A percentile compares a stretch with the other conserved stretches of the same genome.
Conservation (phyloP, 2,888 invertebrate genomes). For the Heterodera filipjevi region DNA sequence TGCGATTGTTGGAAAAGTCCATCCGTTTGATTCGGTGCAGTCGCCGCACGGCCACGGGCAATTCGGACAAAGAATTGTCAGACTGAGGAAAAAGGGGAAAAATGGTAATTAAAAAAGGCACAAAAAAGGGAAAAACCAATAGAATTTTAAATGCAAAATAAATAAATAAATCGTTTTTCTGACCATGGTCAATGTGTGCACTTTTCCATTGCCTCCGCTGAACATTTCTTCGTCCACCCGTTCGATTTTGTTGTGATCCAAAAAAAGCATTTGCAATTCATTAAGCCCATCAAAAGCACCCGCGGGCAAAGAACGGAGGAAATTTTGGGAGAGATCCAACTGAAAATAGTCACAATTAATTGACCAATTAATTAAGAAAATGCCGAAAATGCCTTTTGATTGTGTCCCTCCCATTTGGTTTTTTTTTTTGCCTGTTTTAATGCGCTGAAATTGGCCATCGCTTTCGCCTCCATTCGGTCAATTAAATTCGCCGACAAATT, state of each 20-base stretch:
- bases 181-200: constrained; percentile 24
- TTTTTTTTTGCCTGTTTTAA: background rate
- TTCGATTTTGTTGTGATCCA: constrained; percentile 52
- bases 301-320: constrained; percentile 42
- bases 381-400: background rate
- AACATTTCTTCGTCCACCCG: constrained; percentile 47
- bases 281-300: constrained; percentile 46
- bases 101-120: background rate
- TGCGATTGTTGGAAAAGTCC: constrained; percentile 52
- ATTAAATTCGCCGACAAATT: background rate
- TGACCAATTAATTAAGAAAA: background rate
- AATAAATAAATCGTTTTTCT: background rate
- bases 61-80: constrained; percentile 50
- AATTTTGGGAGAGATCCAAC: constrained; percentile 58
- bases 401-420: background rate
- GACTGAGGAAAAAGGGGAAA: constrained; percentile 26
- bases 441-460: constrained; percentile 10
- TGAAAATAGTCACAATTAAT: constrained; percentile 41
- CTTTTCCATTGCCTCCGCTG: constrained; percentile 26
- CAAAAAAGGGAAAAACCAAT: background rate
- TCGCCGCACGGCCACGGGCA: constrained; percentile 53
- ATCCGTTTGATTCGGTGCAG: constrained; percentile 49
- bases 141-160: constrained; percentile 4
- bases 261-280: constrained; percentile 43
- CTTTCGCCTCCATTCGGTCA: background rate